Evolutionary conservation across 2,888 invertebrate species (phyloP).

Genomic region (Latheticus oryzae): DNA sequence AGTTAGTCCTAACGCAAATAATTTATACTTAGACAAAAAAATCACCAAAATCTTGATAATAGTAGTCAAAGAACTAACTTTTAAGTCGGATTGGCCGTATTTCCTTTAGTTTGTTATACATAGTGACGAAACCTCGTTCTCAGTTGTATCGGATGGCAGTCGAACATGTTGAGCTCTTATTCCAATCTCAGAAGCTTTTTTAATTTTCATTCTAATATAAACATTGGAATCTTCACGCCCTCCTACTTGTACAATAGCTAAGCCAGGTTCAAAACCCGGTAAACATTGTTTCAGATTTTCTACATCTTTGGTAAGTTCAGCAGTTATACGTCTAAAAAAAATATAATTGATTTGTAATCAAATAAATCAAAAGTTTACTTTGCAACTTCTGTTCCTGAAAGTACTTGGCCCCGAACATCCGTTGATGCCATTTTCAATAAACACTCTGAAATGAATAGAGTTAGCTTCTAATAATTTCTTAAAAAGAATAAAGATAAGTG

Average conservation of each 20-base stretch:
- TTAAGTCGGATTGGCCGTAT: too few species aligned
- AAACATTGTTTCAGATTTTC: slow-evolving; percentile 68
- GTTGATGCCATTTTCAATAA: slow-evolving; percentile 52
- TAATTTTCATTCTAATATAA: slow-evolving; percentile 96
- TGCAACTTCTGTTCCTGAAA: slow-evolving; percentile 78
- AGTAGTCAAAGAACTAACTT: too few species aligned
- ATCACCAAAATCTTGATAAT: too few species aligned
- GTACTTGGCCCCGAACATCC: slow-evolving; percentile 63
- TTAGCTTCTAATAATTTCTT: too few species aligned
- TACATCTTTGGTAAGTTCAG: slow-evolving; percentile 76
- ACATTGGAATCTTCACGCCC: slow-evolving; percentile 97
- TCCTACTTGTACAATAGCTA: slow-evolving; percentile 97
- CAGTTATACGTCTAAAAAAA: slow-evolving; percentile 75
- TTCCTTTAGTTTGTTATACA: too few species aligned
- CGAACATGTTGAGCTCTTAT: slow-evolving; percentile 84
- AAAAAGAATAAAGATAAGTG: slow-evolving; percentile 23
- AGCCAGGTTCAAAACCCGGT: slow-evolving; percentile 76
- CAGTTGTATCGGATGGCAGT: slow-evolving; percentile 83
- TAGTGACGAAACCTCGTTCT: slow-evolving; percentile 81
- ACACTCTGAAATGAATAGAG: slow-evolving; percentile 21
- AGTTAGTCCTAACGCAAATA: too few species aligned
- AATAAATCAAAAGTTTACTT: slow-evolving; percentile 67
- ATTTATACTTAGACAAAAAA: too few species aligned
- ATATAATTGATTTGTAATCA: too few species aligned
- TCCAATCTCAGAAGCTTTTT: slow-evolving; percentile 91